Percentiles rank a stretch among this genome's conserved stretches.
These are phyloP conservation scores for Scaptomyza polygonia DNA, from an alignment of 2,888 invertebrate species.

Conservation along the genomic window DNA sequence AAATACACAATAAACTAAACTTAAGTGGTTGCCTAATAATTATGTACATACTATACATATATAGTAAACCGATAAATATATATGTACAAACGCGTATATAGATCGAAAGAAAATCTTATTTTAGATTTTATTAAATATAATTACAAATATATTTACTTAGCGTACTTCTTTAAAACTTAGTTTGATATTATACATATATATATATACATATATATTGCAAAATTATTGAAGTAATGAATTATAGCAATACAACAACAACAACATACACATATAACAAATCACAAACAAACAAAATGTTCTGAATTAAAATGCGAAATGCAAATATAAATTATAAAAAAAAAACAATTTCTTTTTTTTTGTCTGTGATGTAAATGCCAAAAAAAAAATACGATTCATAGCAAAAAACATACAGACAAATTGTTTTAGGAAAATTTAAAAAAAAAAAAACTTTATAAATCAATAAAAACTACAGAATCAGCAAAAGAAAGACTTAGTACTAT, in stretches of 20 bases:
- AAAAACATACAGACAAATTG: conserved; percentile 29
- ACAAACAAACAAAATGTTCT: conserved; percentile 43
- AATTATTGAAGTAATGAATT: conserved; percentile 67
- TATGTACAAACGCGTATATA: conserved; percentile 36
- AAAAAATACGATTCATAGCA: conserved; percentile 63
- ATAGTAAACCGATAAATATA: conserved; percentile 54
- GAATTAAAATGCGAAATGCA: conserved; percentile 59
- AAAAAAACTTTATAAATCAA: conserved; percentile 45
- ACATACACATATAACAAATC: conserved; percentile 7
- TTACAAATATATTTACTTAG: conserved; percentile 47
- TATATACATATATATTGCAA: conserved; percentile 44
- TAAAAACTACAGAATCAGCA: conserved; percentile 56
- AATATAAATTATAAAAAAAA: conserved; percentile 13
- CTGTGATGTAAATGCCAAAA: conserved; percentile 17
- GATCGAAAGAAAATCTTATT: conserved; percentile 26
- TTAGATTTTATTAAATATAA: conserved; percentile 35
- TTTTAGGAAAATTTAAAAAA: conserved; percentile 64
- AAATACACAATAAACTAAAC: conserved; percentile 44
- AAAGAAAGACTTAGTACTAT: conserved; percentile 69
- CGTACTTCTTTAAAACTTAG: conserved; percentile 68
- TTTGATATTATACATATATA: conserved; percentile 38
- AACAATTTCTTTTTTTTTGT: conserved; percentile 29
- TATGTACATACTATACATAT: conserved; percentile 69
- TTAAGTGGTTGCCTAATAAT: conserved; percentile 77
- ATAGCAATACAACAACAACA: conserved; percentile 47